These are phyloP conservation scores for Leptura quadrifasciata DNA, from an alignment of 2,888 invertebrate genomes.

Conservation along the genomic window DNA sequence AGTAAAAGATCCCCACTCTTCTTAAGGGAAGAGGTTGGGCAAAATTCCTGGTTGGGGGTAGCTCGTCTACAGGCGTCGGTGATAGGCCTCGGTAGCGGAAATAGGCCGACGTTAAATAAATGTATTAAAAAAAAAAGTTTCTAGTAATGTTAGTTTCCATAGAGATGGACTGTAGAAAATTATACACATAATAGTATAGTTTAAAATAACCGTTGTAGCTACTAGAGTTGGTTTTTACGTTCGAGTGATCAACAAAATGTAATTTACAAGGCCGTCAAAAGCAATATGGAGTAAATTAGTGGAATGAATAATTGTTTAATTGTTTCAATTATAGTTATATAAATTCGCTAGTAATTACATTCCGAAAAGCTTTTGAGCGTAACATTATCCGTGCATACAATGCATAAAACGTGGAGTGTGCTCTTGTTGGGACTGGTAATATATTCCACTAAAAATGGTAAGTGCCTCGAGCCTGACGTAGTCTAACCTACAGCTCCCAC, in stretches of 20 bases:
- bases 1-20: no score
- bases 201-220: conserved; percentile 9
- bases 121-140: no score
- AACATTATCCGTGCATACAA: not conserved
- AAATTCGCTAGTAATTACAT: conserved; percentile 12
- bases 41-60: no score
- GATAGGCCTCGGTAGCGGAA: no score
- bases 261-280: not conserved
- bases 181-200: not conserved
- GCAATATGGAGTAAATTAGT: conserved; percentile 11
- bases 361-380: conserved; percentile 9
- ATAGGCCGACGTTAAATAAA: no score
- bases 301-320: conserved; percentile 21
- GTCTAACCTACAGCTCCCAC: conserved; percentile 30
- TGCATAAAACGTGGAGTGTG: not conserved
- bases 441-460: not conserved
- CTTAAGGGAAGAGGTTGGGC: no score
- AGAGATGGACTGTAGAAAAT: no score
- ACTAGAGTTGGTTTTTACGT: conserved; percentile 13
- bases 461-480: not conserved
- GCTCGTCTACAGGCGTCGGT: no score
- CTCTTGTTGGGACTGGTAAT: not conserved
- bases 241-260: conserved; percentile 20
- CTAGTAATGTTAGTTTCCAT: no score
- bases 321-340: conserved; percentile 22